Evolutionary conservation across 1,140 invertebrate species (phyloP).

Genomic region (Ctenoplectra terminalis): DNA sequence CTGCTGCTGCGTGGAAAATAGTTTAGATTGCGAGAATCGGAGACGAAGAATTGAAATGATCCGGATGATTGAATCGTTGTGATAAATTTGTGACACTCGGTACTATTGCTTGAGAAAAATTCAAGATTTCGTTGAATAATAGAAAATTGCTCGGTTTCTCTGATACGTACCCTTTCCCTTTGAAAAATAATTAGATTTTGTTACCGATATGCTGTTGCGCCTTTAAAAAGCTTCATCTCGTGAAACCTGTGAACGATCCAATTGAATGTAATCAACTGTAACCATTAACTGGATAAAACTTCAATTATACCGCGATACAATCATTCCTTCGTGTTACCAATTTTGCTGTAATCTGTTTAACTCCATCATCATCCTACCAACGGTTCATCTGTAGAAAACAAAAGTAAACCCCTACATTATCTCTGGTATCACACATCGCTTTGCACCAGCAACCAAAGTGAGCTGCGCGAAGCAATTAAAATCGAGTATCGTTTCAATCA

Average conservation of each 20-base stretch:
- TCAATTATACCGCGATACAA: neutral
- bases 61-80: too few species aligned
- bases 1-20: neutral
- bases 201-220: too few species aligned
- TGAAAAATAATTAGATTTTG: too few species aligned
- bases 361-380: neutral
- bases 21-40: neutral
- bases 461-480: slow-evolving; percentile 8
- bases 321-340: neutral
- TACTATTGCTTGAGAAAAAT: too few species aligned
- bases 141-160: too few species aligned
- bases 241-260: neutral
- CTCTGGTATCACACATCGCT: neutral
- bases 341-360: neutral
- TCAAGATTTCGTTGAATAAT: too few species aligned
- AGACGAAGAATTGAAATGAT: too few species aligned
- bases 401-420: slow-evolving; percentile 5
- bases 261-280: neutral
- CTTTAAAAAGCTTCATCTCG: too few species aligned
- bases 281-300: neutral
- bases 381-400: neutral
- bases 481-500: neutral
- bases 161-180: too few species aligned
- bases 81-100: too few species aligned
- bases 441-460: neutral